phyloP scores from a whole-genome alignment of 2,888 invertebrate species.

The Exocentrus adspersus region DNA sequence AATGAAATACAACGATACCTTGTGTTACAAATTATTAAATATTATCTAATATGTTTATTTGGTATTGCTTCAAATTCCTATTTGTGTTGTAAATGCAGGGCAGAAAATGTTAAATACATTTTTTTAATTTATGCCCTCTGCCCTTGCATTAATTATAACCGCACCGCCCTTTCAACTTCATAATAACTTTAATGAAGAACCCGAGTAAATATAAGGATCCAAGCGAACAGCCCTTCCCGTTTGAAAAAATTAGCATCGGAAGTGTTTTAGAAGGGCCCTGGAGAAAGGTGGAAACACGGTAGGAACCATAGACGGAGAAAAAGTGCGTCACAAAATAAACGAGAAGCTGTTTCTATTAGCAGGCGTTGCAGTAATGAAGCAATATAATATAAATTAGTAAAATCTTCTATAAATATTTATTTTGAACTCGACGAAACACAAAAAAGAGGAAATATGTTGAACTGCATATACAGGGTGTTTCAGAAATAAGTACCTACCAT shows the following conservation, averaged over 20 bases:
- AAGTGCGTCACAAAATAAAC: not conserved
- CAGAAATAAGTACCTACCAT: too few relatives aligned
- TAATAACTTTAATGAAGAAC: slow-evolving; percentile 55
- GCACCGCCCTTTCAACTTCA: slow-evolving; percentile 43
- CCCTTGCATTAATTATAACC: slow-evolving; percentile 46
- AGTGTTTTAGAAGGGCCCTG: slow-evolving; percentile 42
- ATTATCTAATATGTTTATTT: too few relatives aligned
- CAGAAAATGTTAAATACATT: slow-evolving; percentile 32
- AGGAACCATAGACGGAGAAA: slow-evolving; percentile 31
- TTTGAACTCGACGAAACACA: too few relatives aligned
- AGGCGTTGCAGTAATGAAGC: too few relatives aligned
- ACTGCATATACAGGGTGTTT: too few relatives aligned
- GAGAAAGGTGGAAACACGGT: slow-evolving; percentile 34
- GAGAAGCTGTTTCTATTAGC: too few relatives aligned
- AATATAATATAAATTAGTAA: too few relatives aligned
- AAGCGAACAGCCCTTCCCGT: slow-evolving; percentile 37
- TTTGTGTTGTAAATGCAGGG: not conserved
- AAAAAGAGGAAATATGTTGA: too few relatives aligned
- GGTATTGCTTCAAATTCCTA: not conserved
- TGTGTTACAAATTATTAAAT: too few relatives aligned
- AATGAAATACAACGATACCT: too few relatives aligned
- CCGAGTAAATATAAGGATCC: slow-evolving; percentile 40
- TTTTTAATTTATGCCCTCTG: slow-evolving; percentile 35
- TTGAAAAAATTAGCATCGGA: slow-evolving; percentile 49
- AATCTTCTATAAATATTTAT: too few relatives aligned